Percentiles rank a stretch among this genome's conserved stretches.
phyloP scores from a whole-genome alignment of 2,888 invertebrate genomes.

The Dione vanillae region DNA sequence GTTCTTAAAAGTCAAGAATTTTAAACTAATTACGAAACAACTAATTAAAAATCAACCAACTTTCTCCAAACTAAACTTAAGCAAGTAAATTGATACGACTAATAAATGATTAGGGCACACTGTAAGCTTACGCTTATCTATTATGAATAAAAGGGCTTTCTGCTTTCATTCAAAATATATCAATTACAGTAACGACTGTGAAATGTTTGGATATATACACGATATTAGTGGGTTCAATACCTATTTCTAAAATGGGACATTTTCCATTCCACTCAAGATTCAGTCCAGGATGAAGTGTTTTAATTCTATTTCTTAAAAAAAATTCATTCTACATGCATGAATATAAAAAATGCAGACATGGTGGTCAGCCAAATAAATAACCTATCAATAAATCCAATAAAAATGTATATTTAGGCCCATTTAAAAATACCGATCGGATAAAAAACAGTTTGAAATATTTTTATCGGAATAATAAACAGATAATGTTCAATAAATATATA shows the following conservation, averaged over 20 bases:
- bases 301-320: neutral
- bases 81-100: slow-evolving; percentile 6
- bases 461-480: slow-evolving; percentile 71
- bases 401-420: slow-evolving; percentile 35
- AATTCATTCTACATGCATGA: neutral
- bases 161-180: too few species aligned
- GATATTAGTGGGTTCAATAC: too few species aligned
- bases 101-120: neutral
- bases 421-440: slow-evolving; percentile 43
- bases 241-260: too few species aligned
- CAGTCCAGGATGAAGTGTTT: neutral
- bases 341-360: neutral
- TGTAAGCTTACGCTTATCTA: neutral
- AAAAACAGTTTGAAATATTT: slow-evolving; percentile 35
- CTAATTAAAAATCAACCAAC: slow-evolving; percentile 6
- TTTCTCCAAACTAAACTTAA: slow-evolving; percentile 8
- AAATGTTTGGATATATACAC: too few species aligned
- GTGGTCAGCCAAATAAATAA: slow-evolving; percentile 4
- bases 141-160: too few species aligned
- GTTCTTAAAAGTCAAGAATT: neutral
- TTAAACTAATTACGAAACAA: slow-evolving; percentile 1
- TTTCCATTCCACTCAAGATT: too few species aligned
- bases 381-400: slow-evolving; percentile 34
- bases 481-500: slow-evolving; percentile 69
- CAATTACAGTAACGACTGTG: too few species aligned